phyloP scores from a whole-genome alignment of 2,888 invertebrate genomes.

The Arctia plantaginis region DNA sequence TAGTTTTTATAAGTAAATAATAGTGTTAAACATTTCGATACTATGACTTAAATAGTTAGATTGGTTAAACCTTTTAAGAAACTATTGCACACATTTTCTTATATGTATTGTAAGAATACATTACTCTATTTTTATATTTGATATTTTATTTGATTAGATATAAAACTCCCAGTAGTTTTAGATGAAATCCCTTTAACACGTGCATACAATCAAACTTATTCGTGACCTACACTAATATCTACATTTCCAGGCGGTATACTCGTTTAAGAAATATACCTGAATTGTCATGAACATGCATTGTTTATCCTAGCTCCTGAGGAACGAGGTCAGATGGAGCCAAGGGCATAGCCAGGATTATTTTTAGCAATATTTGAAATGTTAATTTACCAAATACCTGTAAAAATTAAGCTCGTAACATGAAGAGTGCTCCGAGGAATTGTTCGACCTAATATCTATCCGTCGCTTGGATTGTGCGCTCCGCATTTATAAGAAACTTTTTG shows the following conservation, averaged over 20 bases:
- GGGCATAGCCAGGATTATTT: not conserved
- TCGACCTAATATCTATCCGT: not conserved
- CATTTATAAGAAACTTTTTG: too few relatives aligned
- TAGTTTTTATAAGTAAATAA: constrained; percentile 28
- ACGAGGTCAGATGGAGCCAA: not conserved
- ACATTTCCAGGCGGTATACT: not conserved
- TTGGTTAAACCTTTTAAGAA: constrained; percentile 20
- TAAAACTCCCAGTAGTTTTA: constrained; percentile 17
- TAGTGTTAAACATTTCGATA: constrained; percentile 22
- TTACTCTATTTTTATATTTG: constrained; percentile 36
- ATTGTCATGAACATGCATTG: not conserved
- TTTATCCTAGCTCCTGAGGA: not conserved
- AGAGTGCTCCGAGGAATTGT: not conserved
- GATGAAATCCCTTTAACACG: not conserved
- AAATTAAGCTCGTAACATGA: not conserved
- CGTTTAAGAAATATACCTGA: not conserved
- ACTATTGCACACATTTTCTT: constrained; percentile 25
- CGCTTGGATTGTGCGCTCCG: too few relatives aligned
- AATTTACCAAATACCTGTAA: not conserved
- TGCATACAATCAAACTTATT: not conserved
- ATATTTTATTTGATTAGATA: constrained; percentile 49
- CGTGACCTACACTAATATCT: not conserved
- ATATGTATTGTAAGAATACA: constrained; percentile 51
- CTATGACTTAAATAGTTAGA: constrained; percentile 30
- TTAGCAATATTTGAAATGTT: not conserved